Base-by-base conservation (phyloP, 2,113 vertebrate genomes). In the Pithys albifrons region DNA sequence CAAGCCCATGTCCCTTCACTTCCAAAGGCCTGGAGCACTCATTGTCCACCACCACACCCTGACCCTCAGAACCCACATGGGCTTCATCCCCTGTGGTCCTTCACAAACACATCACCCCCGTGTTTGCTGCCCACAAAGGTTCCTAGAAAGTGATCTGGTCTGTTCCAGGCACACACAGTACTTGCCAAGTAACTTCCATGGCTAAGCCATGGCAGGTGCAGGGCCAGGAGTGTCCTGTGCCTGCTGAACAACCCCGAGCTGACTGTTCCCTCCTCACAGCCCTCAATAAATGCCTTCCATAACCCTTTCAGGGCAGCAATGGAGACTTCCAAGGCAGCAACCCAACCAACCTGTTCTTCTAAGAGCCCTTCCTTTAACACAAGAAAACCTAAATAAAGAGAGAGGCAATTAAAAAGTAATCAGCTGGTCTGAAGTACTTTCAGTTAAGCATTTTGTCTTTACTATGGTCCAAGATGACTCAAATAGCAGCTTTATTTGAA, bases 341-440 rank as follows among this genome's bases (percentile, higher is more conserved):
- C 75, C 79, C 93, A 90, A 91, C 65, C 2, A 94, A 89, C 82
- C 75, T 84, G 67, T 55, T 93, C 52, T 70, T n/a, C 67, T 28
- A 69, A 90, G 51, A 64, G 55, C 28, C n/a, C 51, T 91, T 69
- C 65, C 29, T 24, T 91, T 77, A 94, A 72, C 57, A 84, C 39
- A 69, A 90, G 35, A 77, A 91, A 96, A 75, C n/a, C 72, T 57
- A 86, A 70, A 85, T 33, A 79, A 91, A 91, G 66, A 41, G 82
- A 87, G 55, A 81, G n/a, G 72, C 69, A 80, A 86, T 65, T 90
- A 88, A 65, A 92, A 95, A 95, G 57, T 35, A 37, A 94, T 86
- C 80, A 76, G 35, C 55, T 43, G 79, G 74, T 49, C 8, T 4
- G 86, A 75, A 91, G 58, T 20, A 86, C 52, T 72, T 87, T 37